These are phyloP conservation scores for Acrocera orbiculus DNA, from an alignment of 2,888 invertebrate genomes.

Conservation along the genomic window DNA sequence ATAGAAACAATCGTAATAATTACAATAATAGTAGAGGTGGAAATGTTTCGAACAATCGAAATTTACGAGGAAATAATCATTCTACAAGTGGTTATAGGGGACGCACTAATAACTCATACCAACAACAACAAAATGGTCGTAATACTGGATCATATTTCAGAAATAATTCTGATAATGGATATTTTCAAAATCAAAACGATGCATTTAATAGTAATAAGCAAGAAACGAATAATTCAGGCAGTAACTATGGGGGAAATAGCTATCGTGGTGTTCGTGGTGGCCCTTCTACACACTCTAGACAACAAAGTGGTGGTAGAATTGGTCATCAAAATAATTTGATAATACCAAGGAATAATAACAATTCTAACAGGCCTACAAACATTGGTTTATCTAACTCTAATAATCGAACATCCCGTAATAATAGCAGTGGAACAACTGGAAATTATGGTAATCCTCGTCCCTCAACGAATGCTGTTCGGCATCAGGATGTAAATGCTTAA, in stretches of 20 bases:
- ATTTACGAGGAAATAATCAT: conserved; percentile 8
- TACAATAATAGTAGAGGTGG: conserved; percentile 11
- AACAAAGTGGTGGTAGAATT: conserved; percentile 15
- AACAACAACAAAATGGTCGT: conserved; percentile 9
- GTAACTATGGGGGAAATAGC: conserved; percentile 9
- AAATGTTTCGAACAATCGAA: no score
- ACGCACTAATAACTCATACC: conserved; percentile 11
- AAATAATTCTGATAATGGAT: conserved; percentile 8
- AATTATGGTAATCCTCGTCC: conserved; percentile 9
- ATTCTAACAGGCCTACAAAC: conserved; percentile 22
- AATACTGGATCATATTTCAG: conserved; percentile 10
- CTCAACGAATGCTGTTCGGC: conserved; percentile 9
- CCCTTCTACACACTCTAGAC: conserved; percentile 7
- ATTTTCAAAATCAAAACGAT: no score
- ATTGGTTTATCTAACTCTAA: conserved; percentile 11
- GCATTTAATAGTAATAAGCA: conserved; percentile 5
- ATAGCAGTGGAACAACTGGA: conserved; percentile 1
- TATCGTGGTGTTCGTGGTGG: conserved; percentile 19
- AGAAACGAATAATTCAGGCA: conserved; percentile 11
- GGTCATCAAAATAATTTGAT: no score
- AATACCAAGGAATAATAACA: no score
- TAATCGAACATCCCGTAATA: conserved; percentile 5
- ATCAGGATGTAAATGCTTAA: conserved; percentile 11
- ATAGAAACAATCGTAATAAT: conserved; percentile 15
- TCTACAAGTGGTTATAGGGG: conserved; percentile 10